These are phyloP conservation scores for Trogon surrucura DNA, from an alignment of 2,113 vertebrate genomes.

Conservation along the genomic window DNA sequence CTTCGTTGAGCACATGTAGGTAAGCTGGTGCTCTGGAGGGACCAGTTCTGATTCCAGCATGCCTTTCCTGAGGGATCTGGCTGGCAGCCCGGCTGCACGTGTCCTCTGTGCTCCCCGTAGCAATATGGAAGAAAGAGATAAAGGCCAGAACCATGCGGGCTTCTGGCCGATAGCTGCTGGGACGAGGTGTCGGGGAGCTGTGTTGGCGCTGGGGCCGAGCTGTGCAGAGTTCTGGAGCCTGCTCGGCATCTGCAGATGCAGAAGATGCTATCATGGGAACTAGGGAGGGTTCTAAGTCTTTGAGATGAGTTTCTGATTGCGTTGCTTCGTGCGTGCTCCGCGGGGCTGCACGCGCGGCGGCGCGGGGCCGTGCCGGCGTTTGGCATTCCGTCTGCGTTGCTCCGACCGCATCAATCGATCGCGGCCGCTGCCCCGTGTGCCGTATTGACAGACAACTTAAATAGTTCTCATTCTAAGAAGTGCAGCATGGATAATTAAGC, in stretches of 20 bases:
- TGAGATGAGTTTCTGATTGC: not conserved
- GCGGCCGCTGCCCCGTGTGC: constrained; percentile 1
- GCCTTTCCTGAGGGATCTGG: not conserved
- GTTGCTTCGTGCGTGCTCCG: not conserved
- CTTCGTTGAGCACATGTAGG: rapidly evolving
- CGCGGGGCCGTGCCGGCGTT: not conserved
- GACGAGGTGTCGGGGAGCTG: not conserved
- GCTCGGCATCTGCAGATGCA: rapidly evolving
- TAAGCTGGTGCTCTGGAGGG: not conserved
- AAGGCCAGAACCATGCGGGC: not conserved
- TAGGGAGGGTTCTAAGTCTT: not conserved
- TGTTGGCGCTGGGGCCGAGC: not conserved
- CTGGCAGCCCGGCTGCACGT: not conserved
- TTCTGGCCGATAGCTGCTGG: not conserved
- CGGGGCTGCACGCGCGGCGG: not conserved
- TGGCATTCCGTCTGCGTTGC: constrained; percentile 25
- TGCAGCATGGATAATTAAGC: constrained; percentile 76
- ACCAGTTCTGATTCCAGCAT: not conserved
- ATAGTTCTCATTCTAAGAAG: constrained; percentile 68
- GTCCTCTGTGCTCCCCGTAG: not conserved
- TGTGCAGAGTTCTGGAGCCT: not conserved
- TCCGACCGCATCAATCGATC: constrained; percentile 35
- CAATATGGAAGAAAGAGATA: not conserved
- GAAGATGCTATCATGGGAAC: not conserved
- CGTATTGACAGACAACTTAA: constrained; percentile 71